Base-by-base conservation (phyloP, 2,113 vertebrate genomes). In the Sapajus apella region DNA sequence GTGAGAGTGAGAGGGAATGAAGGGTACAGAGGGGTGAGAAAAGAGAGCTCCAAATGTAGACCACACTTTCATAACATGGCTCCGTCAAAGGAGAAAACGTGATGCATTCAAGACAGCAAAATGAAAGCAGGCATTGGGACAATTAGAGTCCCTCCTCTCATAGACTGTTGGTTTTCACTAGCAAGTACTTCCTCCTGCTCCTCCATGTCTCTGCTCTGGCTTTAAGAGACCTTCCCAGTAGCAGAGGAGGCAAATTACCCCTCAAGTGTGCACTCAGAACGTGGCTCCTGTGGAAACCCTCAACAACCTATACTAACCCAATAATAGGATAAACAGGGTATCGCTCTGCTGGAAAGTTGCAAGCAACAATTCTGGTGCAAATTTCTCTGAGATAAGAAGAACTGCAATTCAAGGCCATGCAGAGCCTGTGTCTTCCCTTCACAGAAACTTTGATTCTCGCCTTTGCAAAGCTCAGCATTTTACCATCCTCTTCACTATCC, bases 11-110 rank as follows among this genome's bases (percentile, higher is more conserved):
- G 8, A 14, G 5, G 9, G 40, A 23, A 18, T 73, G 18, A 75
- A 50, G 37, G 14, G 3, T 21, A 23, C 17, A 30, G 11, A 11
- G 10, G 64, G 40, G 45, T 35, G 20, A 75, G 40, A 23, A 55
- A 18, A 2, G 2, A 20, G 0, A 7, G 47, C 40, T 1, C 0
- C n/a, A 21, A 16, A 1, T 32, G 2, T 21, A 16, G 45, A n/a
- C 9, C 27, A n/a, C 35, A 14, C n/a, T 25, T 58, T 17, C 16
- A 35, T 14, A 18, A 76, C 13, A 1, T 40, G 12, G 40, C 50
- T 52, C 8, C n/a, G 56, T 3, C 1, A 32, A 66, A 87, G 35
- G 17, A 30, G 43, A n/a, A 56, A 45, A 37, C 45, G 18, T 32
- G n/a, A 3, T n/a, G 5, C 16, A 32, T 47, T 5, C 45, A 66